A percentile compares a stretch with the other conserved stretches of the same genome.
Conservation (phyloP, 2,888 invertebrate genomes). For the Hofmannophila pseudospretella region DNA sequence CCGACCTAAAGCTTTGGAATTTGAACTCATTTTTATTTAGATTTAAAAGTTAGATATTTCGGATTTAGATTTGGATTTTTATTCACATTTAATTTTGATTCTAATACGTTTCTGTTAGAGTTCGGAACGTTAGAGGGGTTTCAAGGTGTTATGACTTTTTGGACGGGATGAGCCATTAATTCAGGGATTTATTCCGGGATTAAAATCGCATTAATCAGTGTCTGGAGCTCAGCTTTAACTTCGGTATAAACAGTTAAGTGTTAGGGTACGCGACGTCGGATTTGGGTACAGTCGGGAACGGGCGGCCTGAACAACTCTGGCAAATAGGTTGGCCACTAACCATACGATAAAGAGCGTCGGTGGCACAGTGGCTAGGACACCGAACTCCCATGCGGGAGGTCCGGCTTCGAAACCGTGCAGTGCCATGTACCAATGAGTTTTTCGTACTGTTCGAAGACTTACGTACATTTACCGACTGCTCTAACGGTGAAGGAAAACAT, state of each 20-base stretch:
- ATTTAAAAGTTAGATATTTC: constrained; percentile 61
- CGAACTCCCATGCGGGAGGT: no score
- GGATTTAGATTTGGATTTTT: constrained; percentile 24
- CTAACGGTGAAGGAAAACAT: no score
- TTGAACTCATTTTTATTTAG: constrained; percentile 62
- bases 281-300: constrained; percentile 43
- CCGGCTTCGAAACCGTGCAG: no score
- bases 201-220: constrained; percentile 85
- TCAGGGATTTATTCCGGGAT: constrained; percentile 80
- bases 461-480: no score
- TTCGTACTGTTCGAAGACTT: no score
- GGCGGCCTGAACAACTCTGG: no score
- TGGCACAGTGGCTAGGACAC: no score
- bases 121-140: constrained; percentile 36
- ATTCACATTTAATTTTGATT: background rate
- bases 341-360: no score
- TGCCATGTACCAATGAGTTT: no score
- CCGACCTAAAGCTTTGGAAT: constrained; percentile 55
- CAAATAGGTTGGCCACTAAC: no score
- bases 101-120: constrained; percentile 14
- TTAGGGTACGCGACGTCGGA: constrained; percentile 66
- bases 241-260: constrained; percentile 77
- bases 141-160: constrained; percentile 59
- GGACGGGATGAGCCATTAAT: constrained; percentile 73
- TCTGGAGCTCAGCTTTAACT: constrained; percentile 74